Conservation (phyloP, 1,140 invertebrate species). For the Drosophila dunni region DNA sequence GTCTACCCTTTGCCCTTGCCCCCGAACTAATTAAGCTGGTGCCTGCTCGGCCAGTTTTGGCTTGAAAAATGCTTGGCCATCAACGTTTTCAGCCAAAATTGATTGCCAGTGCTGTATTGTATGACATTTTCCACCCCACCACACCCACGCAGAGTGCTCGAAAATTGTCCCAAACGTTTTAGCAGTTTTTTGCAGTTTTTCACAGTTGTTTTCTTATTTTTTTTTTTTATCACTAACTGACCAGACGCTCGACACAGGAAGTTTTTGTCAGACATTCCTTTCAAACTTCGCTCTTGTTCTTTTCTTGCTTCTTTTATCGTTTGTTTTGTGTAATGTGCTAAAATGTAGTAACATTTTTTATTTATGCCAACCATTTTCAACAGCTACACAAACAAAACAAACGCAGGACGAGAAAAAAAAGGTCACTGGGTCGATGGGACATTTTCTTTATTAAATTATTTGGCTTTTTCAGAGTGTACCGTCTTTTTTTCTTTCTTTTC, state of each 20-base stretch:
- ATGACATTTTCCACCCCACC: slow-evolving; percentile 31
- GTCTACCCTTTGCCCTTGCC: slow-evolving; percentile 25
- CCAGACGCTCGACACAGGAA: slow-evolving; percentile 20
- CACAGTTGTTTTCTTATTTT: slow-evolving; percentile 45
- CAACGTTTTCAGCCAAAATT: slow-evolving; percentile 53
- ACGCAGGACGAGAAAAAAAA: slow-evolving; percentile 56
- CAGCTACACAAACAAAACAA: slow-evolving; percentile 8
- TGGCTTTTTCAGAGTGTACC: slow-evolving; percentile 25
- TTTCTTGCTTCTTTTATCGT: slow-evolving; percentile 17
- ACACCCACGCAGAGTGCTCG: not conserved
- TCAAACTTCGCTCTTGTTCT: slow-evolving; percentile 26
- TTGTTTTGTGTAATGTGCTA: slow-evolving; percentile 69
- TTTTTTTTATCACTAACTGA: slow-evolving; percentile 39
- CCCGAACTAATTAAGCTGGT: slow-evolving; percentile 64
- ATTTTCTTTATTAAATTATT: slow-evolving; percentile 76
- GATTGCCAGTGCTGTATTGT: slow-evolving; percentile 53
- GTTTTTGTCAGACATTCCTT: not conserved
- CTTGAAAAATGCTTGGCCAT: slow-evolving; percentile 40
- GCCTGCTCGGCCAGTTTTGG: not conserved
- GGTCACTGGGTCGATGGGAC: slow-evolving; percentile 62
- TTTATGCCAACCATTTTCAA: slow-evolving; percentile 62
- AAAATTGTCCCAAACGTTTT: slow-evolving; percentile 60
- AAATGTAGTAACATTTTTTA: slow-evolving; percentile 76
- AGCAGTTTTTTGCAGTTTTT: slow-evolving; percentile 70
- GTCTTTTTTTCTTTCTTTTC: slow-evolving; percentile 3